These are phyloP conservation scores for Pygoscelis antarcticus DNA, from an alignment of 2,113 vertebrate species.

Conservation along the genomic window DNA sequence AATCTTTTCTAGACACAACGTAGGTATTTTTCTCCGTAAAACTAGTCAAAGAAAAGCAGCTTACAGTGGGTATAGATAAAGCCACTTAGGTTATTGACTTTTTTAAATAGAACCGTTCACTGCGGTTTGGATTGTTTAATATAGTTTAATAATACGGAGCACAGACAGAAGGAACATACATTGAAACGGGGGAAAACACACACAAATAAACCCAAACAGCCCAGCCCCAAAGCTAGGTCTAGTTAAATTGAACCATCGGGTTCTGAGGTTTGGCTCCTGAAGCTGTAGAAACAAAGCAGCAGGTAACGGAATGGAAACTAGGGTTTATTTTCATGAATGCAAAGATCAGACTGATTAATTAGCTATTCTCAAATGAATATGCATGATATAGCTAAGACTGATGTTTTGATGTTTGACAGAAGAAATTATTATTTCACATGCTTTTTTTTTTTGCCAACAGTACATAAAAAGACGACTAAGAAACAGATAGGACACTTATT, in stretches of 20 bases:
- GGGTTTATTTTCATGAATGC: neutral
- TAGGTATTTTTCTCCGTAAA: neutral
- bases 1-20: neutral
- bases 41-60: slow-evolving; percentile 1
- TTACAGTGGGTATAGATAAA: slow-evolving; percentile 23
- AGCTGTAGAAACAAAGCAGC: neutral
- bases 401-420: neutral
- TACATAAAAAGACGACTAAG: neutral
- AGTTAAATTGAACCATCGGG: neutral
- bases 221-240: neutral
- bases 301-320: neutral
- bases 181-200: neutral
- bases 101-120: neutral
- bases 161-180: neutral
- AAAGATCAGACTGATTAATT: neutral
- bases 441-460: neutral
- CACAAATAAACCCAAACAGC: rapidly evolving
- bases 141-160: neutral
- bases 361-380: neutral
- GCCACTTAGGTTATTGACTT: neutral
- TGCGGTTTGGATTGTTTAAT: neutral
- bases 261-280: neutral
- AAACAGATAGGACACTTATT: neutral
- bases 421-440: neutral
- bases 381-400: neutral